Evolutionary conservation across 2,797 vertebrate species (phyloP), one percentile per base, ranked within the genome.

Genomic region (Halcyon smyrnensis): DNA sequence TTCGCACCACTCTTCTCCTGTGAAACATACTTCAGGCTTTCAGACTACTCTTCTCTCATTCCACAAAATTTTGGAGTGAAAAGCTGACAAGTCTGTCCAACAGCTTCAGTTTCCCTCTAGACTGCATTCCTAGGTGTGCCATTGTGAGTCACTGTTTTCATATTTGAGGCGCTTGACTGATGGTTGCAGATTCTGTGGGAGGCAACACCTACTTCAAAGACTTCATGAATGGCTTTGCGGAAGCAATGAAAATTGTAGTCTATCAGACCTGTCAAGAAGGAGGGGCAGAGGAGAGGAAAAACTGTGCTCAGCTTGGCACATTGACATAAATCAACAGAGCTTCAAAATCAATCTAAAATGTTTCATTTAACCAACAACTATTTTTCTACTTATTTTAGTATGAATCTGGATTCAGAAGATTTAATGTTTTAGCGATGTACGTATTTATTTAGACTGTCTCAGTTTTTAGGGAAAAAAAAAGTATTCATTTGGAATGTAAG

Each of bases 181-280:
- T 98, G 99, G 50, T 97, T 91, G 96, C 98, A 98, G 93, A 96
- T 94, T 91, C 99, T 98, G 94, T 99, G 99, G 89, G 98, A 98
- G 93, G 99, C 98, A 90, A 99, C 98, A 19, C 99, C 99, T 83
- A 99, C 99, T 97, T 99, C 99, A 63, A 99, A 99, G 83, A 99
- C 99, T 97, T 99, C 99, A 70, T 99, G 99, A 97, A 99, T 99
- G 97, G 99, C 99, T 98, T 99, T 99, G 86, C 99, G 99, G 98
- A 99, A 99, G 98, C 99, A 99, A 97, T 99, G 99, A 97, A 99
- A 99, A 97, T 99, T 99, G 99, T 99, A 99, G 98, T 99, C 99
- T 99, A 99, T 99, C 97, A 99, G 98, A 97, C 99, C 99, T 99
- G 96, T 9, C 74, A 73, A 51, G 23, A 74, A 53, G 23, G 96